These are phyloP conservation scores for Fregata magnificens DNA, from an alignment of 2,113 vertebrate genomes.

Conservation along the genomic window DNA sequence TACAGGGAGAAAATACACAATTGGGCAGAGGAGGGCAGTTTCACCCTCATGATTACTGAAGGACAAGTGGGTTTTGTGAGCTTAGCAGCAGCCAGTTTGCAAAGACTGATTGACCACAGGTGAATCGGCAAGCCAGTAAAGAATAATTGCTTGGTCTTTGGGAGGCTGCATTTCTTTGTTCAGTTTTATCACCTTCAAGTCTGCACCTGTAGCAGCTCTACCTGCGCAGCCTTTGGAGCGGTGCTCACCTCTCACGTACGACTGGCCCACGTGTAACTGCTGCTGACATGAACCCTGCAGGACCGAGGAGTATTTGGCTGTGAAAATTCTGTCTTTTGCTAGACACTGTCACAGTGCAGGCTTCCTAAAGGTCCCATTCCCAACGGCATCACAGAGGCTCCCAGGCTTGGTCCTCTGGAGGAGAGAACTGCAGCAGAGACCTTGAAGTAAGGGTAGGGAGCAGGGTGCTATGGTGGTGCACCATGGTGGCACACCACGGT, in stretches of 20 bases:
- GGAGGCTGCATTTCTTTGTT: background rate
- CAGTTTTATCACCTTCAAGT: background rate
- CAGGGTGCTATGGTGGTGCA: background rate
- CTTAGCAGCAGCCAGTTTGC: background rate
- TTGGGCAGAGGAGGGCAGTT: background rate
- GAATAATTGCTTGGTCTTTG: background rate
- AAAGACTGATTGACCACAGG: background rate
- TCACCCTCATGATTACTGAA: background rate
- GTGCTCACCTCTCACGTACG: accelerated
- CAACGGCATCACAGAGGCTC: accelerated
- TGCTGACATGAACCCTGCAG: background rate
- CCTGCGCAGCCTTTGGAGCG: background rate
- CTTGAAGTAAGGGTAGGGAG: background rate
- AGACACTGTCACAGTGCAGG: background rate
- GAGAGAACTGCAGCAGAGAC: background rate
- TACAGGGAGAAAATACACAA: background rate
- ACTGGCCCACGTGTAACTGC: background rate
- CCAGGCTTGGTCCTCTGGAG: background rate
- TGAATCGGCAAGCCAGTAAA: background rate
- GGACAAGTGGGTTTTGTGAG: background rate
- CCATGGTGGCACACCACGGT: background rate
- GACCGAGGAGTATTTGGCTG: background rate
- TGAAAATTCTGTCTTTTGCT: background rate
- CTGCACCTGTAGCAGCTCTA: background rate
- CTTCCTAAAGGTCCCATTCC: background rate